Base-by-base conservation (phyloP, 2,888 invertebrate species). In the Polyommatus iphigenia region DNA sequence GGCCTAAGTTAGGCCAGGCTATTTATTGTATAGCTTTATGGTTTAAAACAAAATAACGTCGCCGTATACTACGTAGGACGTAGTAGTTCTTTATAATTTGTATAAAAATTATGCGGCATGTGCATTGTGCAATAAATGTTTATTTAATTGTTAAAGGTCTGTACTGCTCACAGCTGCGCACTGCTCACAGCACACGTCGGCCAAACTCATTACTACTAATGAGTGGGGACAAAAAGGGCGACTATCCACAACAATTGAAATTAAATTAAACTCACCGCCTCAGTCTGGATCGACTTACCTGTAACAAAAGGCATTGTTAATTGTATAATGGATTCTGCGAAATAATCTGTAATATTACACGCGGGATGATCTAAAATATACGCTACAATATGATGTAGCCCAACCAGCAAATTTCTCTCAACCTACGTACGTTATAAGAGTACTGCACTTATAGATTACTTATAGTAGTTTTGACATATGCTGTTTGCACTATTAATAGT, bases 271-370 rank as follows among this genome's bases (percentile, higher is more conserved):
- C 67, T 29, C 29, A 32, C 67, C 29, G 15, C 32, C 10, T 15
- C 62, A 15, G 2, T 32, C 15, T 15, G 67, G 32, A 67, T 13
- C 15, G 67, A 29, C 67, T 67, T n/a, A 71, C 71, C 71, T 71
- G 36, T 36, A 71, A 71, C 71, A 71, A 71, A 20, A 71, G 71
- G 36, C 36, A 71, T 71, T 71, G 36, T 71, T 71, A 36, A 32
- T 71, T 71, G 15, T 71, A 67, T 20, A 36, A 59, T 59, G 59
- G 59, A 59, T 59, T 59, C 8, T 8, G 20, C 20, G 20, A 59
- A 59, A 59, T 59, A 59, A 20, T 20, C 20, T 2, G n/a, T 20
- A 59, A 10, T 20, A 20, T 20, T 20, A 20, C 3, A 59, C 59
- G 20, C 20, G 20, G 13, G 20, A 20, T 20, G n/a, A 20, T 59